Evolutionary conservation across 2,113 vertebrate genomes (phyloP).

Genomic region (Riparia riparia): DNA sequence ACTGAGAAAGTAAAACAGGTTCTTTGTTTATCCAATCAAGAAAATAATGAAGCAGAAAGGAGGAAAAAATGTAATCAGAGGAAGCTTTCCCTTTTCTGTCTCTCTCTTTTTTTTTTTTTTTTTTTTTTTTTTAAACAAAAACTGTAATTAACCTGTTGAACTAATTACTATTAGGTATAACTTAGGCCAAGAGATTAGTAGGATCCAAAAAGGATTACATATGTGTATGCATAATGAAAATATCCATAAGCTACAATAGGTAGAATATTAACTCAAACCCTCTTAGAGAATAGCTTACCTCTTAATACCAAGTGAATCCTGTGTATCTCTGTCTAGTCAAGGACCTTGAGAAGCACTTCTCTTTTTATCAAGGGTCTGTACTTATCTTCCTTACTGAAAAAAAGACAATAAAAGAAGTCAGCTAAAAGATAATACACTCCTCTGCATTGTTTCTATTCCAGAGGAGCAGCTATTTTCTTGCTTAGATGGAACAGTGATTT

Average conservation of each 20-base stretch:
- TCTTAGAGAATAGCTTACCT: background rate
- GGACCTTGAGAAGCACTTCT: background rate
- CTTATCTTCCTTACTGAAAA: background rate
- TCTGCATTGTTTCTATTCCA: background rate
- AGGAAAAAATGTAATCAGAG: background rate
- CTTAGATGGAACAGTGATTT: background rate
- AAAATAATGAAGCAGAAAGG: background rate
- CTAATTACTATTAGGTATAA: background rate
- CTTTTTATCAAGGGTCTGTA: background rate
- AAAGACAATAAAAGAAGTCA: background rate
- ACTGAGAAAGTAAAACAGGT: background rate
- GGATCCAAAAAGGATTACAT: background rate
- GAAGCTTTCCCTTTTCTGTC: background rate
- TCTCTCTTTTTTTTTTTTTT: accelerated
- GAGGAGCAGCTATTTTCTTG: background rate
- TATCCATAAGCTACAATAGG: background rate
- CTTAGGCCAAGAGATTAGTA: background rate
- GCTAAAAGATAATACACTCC: background rate
- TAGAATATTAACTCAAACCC: background rate
- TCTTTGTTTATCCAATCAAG: background rate
- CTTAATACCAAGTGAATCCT: background rate
- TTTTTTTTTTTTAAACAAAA: background rate
- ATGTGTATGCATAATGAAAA: background rate
- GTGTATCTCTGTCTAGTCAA: background rate
- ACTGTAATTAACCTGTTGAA: constrained; percentile 1